A percentile compares a stretch with the other conserved stretches of the same genome.
Conservation (phyloP, 2,113 vertebrate species). For the Recurvirostra avosetta region DNA sequence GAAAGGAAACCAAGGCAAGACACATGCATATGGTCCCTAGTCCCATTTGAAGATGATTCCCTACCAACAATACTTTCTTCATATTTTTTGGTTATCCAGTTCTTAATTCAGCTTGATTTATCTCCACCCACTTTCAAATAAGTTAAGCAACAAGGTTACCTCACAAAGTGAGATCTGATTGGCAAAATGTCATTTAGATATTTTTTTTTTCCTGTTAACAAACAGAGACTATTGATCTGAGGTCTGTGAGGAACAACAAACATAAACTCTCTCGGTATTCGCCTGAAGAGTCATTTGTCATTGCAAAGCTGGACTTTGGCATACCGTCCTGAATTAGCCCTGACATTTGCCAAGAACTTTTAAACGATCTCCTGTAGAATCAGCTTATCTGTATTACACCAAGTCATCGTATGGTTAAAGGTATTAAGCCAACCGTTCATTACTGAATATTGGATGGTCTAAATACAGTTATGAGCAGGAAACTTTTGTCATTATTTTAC, state of each 20-base stretch:
- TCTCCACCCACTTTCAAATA: not conserved
- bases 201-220: not conserved
- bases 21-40: fast-evolving
- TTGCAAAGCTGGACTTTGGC: slow-evolving; percentile 11
- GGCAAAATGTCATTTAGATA: not conserved
- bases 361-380: not conserved
- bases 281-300: not conserved
- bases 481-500: not conserved
- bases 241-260: not conserved
- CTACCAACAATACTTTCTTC: not conserved
- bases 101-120: not conserved
- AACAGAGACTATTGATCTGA: not conserved
- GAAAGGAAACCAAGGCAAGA: not conserved
- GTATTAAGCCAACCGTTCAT: not conserved
- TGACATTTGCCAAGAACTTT: not conserved
- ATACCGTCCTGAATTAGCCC: not conserved
- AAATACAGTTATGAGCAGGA: not conserved
- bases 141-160: not conserved
- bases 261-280: not conserved
- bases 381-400: not conserved
- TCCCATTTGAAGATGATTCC: not conserved
- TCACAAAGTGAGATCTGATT: not conserved
- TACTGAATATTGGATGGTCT: not conserved
- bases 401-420: not conserved
- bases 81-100: not conserved